Evolutionary conservation across 2,797 vertebrate species (phyloP).

Genomic region (Sciurus vulgaris): DNA sequence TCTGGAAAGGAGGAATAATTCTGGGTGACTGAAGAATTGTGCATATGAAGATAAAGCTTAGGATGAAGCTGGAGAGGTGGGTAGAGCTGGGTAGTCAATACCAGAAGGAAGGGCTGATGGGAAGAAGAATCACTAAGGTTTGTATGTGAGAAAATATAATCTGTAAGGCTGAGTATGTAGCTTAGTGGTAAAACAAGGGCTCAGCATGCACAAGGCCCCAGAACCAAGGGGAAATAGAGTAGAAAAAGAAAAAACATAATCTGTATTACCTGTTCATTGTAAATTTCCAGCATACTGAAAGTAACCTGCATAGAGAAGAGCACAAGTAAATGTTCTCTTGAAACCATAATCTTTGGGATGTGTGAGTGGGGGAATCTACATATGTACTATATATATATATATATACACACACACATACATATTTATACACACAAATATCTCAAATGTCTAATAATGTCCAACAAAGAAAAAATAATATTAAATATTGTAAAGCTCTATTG

Average conservation of each 20-base stretch:
- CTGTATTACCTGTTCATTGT: conserved; percentile 92
- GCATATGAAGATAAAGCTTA: too few relatives aligned
- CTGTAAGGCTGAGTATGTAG: background rate
- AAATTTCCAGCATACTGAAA: conserved; percentile 96
- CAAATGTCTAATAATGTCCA: too few relatives aligned
- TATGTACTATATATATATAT: too few relatives aligned
- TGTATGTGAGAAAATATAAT: background rate
- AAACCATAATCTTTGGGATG: background rate
- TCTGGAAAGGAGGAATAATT: background rate
- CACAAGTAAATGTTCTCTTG: conserved; percentile 13
- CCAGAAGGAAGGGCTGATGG: background rate
- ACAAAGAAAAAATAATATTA: background rate
- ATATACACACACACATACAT: too few relatives aligned
- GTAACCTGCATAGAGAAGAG: conserved; percentile 88
- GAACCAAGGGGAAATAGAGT: background rate
- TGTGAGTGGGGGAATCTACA: too few relatives aligned
- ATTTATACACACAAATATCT: too few relatives aligned
- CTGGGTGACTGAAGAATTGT: background rate
- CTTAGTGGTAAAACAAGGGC: background rate
- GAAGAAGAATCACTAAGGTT: background rate
- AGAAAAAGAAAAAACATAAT: background rate
- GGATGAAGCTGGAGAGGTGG: background rate
- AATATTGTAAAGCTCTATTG: background rate
- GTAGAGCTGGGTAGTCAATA: accelerated
- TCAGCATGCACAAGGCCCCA: background rate